Percentiles rank a stretch among this genome's conserved stretches.
phyloP scores from a whole-genome alignment of 2,888 invertebrate genomes.

The Heterodera filipjevi region DNA sequence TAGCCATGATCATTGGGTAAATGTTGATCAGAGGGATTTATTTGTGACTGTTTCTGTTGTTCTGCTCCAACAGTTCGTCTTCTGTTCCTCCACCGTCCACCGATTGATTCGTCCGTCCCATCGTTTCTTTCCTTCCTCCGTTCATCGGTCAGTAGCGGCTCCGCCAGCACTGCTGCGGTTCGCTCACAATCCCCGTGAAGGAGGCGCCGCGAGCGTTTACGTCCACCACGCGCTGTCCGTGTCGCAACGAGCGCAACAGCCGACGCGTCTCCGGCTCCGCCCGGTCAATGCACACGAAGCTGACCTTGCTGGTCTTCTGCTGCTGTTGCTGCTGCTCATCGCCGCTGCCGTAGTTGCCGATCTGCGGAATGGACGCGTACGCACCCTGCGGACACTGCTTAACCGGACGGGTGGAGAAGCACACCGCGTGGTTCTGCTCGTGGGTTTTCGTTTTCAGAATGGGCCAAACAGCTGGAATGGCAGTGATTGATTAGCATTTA shows the following conservation, averaged over 20 bases:
- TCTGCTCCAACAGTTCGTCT: too few relatives aligned
- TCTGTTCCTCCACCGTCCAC: too few relatives aligned
- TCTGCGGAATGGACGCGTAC: not conserved
- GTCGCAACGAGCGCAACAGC: slow-evolving; percentile 10
- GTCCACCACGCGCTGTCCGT: slow-evolving; percentile 14
- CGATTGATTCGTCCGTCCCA: not conserved
- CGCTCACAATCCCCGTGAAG: not conserved
- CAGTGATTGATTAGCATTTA: too few relatives aligned
- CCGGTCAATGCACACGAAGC: slow-evolving; percentile 52
- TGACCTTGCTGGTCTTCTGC: slow-evolving; percentile 36
- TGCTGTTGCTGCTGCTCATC: not conserved
- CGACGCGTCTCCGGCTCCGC: slow-evolving; percentile 44
- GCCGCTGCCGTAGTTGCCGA: too few relatives aligned
- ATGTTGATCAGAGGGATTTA: not conserved
- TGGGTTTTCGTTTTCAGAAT: slow-evolving; percentile 49
- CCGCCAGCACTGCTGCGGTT: not conserved
- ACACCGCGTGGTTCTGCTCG: slow-evolving; percentile 54
- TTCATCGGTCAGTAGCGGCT: not conserved
- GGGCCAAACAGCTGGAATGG: slow-evolving; percentile 47
- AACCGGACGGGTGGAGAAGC: slow-evolving; percentile 57
- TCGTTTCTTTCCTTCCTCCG: too few relatives aligned
- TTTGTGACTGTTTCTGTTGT: not conserved
- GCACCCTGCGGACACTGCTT: slow-evolving; percentile 48
- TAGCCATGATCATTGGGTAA: too few relatives aligned
- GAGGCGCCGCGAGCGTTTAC: slow-evolving; percentile 10